These are phyloP conservation scores for Popillia japonica DNA, from an alignment of 1,140 invertebrate genomes.

Conservation along the genomic window DNA sequence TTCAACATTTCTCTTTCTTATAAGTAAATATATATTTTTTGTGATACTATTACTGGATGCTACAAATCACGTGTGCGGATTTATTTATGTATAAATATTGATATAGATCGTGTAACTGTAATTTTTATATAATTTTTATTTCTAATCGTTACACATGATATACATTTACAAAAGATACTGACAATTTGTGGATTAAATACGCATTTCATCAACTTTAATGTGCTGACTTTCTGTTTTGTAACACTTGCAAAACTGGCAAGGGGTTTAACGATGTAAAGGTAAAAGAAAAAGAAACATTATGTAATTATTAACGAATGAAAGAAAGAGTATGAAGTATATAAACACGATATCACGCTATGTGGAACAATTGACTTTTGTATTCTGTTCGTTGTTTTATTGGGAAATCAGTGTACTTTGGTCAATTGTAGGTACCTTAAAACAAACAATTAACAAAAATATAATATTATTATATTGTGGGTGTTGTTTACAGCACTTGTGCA, in stretches of 20 bases:
- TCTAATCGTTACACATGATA: background rate
- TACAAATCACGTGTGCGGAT: background rate
- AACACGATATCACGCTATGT: background rate
- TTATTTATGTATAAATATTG: constrained; percentile 12
- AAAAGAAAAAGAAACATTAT: background rate
- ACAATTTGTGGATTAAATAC: constrained; percentile 15
- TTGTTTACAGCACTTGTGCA: constrained; percentile 37
- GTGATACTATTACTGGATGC: background rate
- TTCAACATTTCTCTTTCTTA: constrained; percentile 21
- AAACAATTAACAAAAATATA: background rate
- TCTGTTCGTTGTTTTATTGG: constrained; percentile 27
- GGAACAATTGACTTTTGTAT: constrained; percentile 34
- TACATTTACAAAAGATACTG: background rate
- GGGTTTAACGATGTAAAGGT: background rate
- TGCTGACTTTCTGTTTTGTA: background rate
- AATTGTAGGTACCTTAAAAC: constrained; percentile 36
- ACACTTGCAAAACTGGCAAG: background rate
- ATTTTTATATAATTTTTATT: constrained; percentile 1
- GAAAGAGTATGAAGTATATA: background rate
- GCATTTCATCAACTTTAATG: background rate
- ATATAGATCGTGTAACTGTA: constrained; percentile 20
- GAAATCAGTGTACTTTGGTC: constrained; percentile 36
- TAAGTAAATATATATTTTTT: constrained; percentile 24
- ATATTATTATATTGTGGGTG: constrained; percentile 19
- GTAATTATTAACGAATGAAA: constrained; percentile 1